Percentiles rank a stretch among this genome's conserved stretches.
Evolutionary conservation across 2,888 invertebrate species (phyloP).

Genomic region (Drosophila neotestacea): DNA sequence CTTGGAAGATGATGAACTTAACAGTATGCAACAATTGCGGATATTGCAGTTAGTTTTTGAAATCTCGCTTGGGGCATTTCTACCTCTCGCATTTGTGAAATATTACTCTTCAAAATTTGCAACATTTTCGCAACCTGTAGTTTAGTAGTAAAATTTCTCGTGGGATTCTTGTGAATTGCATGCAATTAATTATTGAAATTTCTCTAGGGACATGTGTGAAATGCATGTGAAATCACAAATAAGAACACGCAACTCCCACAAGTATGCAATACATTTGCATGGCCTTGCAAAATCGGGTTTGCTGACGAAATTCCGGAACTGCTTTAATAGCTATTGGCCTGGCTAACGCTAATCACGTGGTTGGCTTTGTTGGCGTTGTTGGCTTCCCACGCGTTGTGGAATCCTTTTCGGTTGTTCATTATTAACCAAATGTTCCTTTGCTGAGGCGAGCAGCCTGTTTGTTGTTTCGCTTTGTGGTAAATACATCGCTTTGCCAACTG

Average conservation of each 20-base stretch:
- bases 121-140: background rate
- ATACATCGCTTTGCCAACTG: slow-evolving; percentile 64
- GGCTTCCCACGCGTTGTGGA: slow-evolving; percentile 13
- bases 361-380: background rate
- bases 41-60: background rate
- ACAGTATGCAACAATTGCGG: too few species aligned
- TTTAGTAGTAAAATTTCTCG: too few species aligned
- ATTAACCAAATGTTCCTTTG: slow-evolving; percentile 41
- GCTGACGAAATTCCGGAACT: background rate
- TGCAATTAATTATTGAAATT: background rate
- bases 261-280: slow-evolving; percentile 7
- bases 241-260: background rate
- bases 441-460: slow-evolving; percentile 17
- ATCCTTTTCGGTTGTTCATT: slow-evolving; percentile 42
- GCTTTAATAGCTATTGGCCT: slow-evolving; percentile 1
- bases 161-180: too few species aligned
- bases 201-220: background rate
- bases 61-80: background rate
- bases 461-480: slow-evolving; percentile 43
- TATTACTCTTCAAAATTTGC: background rate
- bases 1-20: too few species aligned
- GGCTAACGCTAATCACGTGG: slow-evolving; percentile 30
- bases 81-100: too few species aligned
- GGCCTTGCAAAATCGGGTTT: background rate
- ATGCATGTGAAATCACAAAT: background rate